phyloP scores from a whole-genome alignment of 2,888 invertebrate species.

The Reticulitermes lucifugus region DNA sequence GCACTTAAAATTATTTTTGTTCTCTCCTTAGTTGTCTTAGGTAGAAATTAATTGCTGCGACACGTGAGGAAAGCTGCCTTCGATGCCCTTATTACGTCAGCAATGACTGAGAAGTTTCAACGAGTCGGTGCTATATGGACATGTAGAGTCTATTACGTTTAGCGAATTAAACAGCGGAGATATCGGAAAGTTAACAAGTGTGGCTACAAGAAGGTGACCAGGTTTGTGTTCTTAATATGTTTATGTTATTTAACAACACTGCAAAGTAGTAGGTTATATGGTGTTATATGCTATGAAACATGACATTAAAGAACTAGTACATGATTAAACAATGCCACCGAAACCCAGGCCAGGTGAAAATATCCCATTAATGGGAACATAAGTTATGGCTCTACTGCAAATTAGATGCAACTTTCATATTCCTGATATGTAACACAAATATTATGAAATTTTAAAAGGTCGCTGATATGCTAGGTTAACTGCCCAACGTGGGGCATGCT shows the following conservation, averaged over 20 bases:
- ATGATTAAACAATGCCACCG: too few relatives aligned
- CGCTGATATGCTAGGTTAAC: too few relatives aligned
- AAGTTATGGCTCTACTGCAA: too few relatives aligned
- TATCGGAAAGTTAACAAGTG: slow-evolving; percentile 33
- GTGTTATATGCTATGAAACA: neutral
- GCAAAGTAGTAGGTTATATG: too few relatives aligned
- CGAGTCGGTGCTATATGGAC: slow-evolving; percentile 56
- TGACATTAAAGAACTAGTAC: too few relatives aligned
- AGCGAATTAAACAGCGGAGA: slow-evolving; percentile 58
- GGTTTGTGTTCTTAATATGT: neutral
- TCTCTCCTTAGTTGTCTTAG: slow-evolving; percentile 45
- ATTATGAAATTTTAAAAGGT: too few relatives aligned
- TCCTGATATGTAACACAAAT: too few relatives aligned
- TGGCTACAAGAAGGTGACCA: neutral
- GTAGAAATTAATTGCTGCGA: slow-evolving; percentile 46
- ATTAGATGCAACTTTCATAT: too few relatives aligned
- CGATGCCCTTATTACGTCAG: slow-evolving; percentile 21
- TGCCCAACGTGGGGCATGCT: too few relatives aligned
- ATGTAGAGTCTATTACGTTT: slow-evolving; percentile 60
- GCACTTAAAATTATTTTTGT: neutral
- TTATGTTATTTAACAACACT: too few relatives aligned
- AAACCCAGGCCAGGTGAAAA: too few relatives aligned
- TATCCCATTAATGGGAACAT: too few relatives aligned
- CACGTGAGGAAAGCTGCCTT: slow-evolving; percentile 49
- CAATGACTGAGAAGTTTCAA: slow-evolving; percentile 18